These are phyloP conservation scores for Misgurnus mizolepis DNA, from an alignment of 2,113 vertebrate species.

Conservation along the genomic window DNA sequence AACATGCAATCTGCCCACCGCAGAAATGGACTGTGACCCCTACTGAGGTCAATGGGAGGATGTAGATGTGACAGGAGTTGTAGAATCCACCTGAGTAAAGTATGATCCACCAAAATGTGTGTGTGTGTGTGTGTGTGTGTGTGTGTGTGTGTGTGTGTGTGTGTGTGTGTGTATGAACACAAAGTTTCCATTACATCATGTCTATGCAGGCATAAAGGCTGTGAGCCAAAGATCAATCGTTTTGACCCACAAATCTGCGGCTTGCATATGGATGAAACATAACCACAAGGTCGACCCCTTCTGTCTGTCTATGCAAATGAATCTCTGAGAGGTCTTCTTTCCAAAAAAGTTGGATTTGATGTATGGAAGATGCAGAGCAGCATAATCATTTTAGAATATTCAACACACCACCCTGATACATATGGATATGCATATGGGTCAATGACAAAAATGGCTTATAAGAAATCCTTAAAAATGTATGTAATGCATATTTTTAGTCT, in stretches of 20 bases:
- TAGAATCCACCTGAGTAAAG: slow-evolving; percentile 1
- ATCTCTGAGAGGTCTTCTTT: slow-evolving; percentile 18
- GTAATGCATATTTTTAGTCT: too few species aligned
- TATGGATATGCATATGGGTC: slow-evolving; percentile 19
- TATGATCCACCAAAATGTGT: neutral
- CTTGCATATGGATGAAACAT: slow-evolving; percentile 28
- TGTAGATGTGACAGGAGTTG: slow-evolving; percentile 40
- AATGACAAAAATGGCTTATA: too few species aligned
- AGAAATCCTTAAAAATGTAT: too few species aligned
- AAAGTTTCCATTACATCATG: slow-evolving; percentile 23
- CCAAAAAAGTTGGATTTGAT: neutral
- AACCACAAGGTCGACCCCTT: slow-evolving; percentile 22
- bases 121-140: slow-evolving; percentile 29
- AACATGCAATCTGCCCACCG: slow-evolving; percentile 13
- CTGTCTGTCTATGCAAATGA: slow-evolving; percentile 24
- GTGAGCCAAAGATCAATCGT: slow-evolving; percentile 29
- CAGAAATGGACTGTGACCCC: slow-evolving; percentile 28
- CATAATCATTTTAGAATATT: slow-evolving; percentile 9
- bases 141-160: slow-evolving; percentile 30
- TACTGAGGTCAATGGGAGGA: slow-evolving; percentile 22
- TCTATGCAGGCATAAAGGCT: slow-evolving; percentile 13
- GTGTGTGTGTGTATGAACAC: slow-evolving; percentile 23
- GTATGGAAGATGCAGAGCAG: neutral
- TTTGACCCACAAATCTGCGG: slow-evolving; percentile 18
- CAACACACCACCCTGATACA: neutral